phyloP scores from a whole-genome alignment of 2,113 vertebrate genomes.

The Neodontobutis hainanensis region DNA sequence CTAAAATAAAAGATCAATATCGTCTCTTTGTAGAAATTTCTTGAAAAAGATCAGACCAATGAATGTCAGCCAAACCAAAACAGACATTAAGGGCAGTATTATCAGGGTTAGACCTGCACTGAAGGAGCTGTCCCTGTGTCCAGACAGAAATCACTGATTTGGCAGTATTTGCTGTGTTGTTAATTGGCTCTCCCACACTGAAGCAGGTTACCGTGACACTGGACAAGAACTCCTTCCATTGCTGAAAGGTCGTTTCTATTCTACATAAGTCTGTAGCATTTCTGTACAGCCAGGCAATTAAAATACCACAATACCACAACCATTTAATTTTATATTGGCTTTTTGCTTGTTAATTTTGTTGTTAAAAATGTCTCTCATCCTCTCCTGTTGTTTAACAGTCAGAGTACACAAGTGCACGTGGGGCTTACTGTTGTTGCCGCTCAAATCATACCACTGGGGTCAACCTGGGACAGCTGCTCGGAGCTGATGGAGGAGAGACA shows the following conservation, averaged over 20 bases:
- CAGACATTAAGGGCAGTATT: neutral
- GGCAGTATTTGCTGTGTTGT: no score
- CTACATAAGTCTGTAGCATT: neutral
- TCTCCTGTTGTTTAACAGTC: no score
- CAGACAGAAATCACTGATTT: neutral
- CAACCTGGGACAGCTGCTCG: constrained; percentile 69
- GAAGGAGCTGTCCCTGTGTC: neutral
- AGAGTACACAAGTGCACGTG: neutral
- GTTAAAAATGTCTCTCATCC: no score
- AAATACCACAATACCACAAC: neutral
- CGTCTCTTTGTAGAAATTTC: no score
- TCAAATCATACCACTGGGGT: constrained; percentile 62
- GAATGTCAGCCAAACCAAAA: no score
- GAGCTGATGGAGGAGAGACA: constrained; percentile 74
- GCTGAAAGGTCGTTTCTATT: neutral
- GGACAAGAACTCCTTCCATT: constrained; percentile 7
- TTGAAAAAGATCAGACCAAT: no score
- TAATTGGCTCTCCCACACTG: no score
- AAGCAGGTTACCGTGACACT: neutral
- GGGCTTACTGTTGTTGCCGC: constrained; percentile 11
- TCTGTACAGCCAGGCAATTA: neutral
- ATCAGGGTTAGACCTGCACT: neutral
- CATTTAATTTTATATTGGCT: no score
- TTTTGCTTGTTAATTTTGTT: no score
- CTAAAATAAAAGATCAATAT: neutral